Percentiles rank a stretch among this genome's conserved stretches.
Evolutionary conservation across 2,888 invertebrate species (phyloP).

Genomic region (Incurvaria masculella): DNA sequence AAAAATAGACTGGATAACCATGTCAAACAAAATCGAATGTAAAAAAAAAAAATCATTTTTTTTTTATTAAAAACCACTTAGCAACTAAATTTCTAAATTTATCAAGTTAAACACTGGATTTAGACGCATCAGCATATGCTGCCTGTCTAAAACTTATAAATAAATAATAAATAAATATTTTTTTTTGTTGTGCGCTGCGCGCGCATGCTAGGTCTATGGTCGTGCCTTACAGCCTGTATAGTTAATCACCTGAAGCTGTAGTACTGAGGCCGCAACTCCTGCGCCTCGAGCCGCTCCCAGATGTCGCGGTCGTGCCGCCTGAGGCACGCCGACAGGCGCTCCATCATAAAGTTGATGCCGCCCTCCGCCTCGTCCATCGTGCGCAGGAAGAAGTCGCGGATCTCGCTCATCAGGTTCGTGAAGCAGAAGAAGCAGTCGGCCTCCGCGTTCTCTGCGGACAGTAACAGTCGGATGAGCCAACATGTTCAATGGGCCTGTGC

Average conservation of each 20-base stretch:
- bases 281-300: conserved; percentile 71
- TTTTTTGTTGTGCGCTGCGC: neutral
- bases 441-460: conserved; percentile 91
- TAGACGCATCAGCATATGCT: no score
- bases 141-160: no score
- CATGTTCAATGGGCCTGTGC: no score
- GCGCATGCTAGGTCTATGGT: no score
- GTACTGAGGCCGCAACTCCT: conserved; percentile 92
- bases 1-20: no score
- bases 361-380: conserved; percentile 90
- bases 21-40: no score
- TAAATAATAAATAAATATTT: neutral
- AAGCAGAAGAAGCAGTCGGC: conserved; percentile 98
- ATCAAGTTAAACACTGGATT: no score
- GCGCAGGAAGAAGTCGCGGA: conserved; percentile 96
- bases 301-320: conserved; percentile 74
- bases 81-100: no score
- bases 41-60: no score
- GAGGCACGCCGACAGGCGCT: conserved; percentile 70
- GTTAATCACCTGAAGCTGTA: conserved; percentile 82
- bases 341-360: conserved; percentile 92
- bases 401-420: conserved; percentile 97
- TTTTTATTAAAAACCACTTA: no score
- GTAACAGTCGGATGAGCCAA: no score
- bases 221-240: conserved; percentile 6